Base-by-base conservation (phyloP, 1,140 invertebrate species). In the Tetranychus cinnabarinus region DNA sequence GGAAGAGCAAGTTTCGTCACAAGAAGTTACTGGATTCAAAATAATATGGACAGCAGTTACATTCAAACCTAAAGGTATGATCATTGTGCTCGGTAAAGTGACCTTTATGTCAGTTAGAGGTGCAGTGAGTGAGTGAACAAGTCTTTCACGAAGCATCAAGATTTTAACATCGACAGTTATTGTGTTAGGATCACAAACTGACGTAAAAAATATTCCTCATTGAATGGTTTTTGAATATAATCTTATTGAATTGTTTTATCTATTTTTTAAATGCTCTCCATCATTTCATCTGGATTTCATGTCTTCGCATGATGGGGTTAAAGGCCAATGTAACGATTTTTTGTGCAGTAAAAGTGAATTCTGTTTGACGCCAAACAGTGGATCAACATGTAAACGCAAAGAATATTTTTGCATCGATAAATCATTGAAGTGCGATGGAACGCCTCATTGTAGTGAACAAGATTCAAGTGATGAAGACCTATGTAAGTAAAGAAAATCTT, bases 41-140 rank as follows among this genome's bases (percentile, higher is more conserved):
- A 54, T 72, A 39, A 62, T 71, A 52, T 72, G 71, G 71, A 69
- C 70, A n/a, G 71, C 70, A 42, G 70, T 72, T 33, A 55, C 62
- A 8, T 68, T 68, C 45, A 59, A 66, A 48, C 59, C 64, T 23
- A 62, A 62, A 23, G 66, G 68, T 68, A 56, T 15, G 34, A 56
- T 42, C 39, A 1, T 10, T 6, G 1, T 42, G 5, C n/a, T n/a
- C n/a, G n/a, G n/a, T 6, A 42, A 42, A 42, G 5, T 0, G 39
- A 42, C 23, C 23, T 23, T 23, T 23, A 23, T 23, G 23, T 23
- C 23, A 23, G 23, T 23, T 23, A 23, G 23, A 23, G 23, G 23
- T 23, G 23, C 23, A 23, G 0, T 0, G 23, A 23, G 23, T 23
- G 23, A n/a, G n/a, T n/a, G n/a, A n/a, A n/a, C n/a, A 0, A 23